Conservation (phyloP, 2,113 vertebrate genomes). For the Chaenocephalus aceratus region DNA sequence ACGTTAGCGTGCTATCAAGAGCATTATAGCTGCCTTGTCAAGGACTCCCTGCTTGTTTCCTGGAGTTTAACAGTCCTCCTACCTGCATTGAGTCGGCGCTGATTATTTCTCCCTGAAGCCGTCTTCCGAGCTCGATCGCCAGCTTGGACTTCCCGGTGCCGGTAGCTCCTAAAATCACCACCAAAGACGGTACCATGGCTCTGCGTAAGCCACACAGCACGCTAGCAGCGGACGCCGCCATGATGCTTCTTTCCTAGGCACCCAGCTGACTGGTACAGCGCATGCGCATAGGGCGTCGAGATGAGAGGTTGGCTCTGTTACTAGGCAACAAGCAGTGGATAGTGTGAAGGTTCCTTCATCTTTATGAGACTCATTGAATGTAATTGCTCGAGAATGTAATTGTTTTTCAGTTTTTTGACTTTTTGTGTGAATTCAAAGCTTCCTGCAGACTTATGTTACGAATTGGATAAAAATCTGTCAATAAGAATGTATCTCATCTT, state of each 20-base stretch:
- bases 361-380: not conserved
- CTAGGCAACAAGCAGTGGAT: conserved; percentile 60
- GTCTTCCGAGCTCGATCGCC: conserved; percentile 90
- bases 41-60: conserved; percentile 14
- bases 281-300: conserved; percentile 61
- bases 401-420: not conserved
- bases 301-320: conserved; percentile 56
- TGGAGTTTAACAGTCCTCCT: conserved; percentile 25
- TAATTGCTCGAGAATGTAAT: not conserved
- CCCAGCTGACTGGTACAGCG: conserved; percentile 45
- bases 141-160: conserved; percentile 94
- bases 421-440: not conserved
- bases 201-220: conserved; percentile 64
- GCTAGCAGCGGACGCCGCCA: conserved; percentile 81
- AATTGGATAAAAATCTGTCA: not conserved
- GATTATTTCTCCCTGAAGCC: conserved; percentile 90
- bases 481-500: not conserved
- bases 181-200: conserved; percentile 80
- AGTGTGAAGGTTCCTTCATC: not conserved
- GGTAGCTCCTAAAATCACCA: conserved; percentile 93
- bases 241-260: conserved; percentile 56
- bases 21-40: conserved; percentile 34
- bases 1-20: not conserved
- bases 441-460: not conserved
- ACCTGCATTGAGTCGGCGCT: conserved; percentile 98